These are phyloP conservation scores for Musca vetustissima DNA, from an alignment of 1,140 invertebrate genomes.

Conservation along the genomic window DNA sequence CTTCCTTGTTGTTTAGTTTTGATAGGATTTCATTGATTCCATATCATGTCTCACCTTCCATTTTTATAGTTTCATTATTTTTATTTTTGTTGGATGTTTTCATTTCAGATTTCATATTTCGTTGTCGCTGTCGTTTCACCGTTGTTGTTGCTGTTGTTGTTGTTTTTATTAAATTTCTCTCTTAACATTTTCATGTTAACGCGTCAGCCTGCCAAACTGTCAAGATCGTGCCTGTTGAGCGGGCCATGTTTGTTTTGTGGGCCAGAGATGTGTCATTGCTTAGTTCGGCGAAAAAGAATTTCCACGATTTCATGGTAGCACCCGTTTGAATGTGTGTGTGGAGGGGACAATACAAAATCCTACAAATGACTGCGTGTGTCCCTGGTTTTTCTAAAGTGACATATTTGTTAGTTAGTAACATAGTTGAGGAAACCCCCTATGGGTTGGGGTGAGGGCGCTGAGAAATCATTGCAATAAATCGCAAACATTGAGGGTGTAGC, in stretches of 20 bases:
- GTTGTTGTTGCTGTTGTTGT: not conserved
- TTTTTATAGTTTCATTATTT: not conserved
- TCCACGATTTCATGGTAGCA: not conserved
- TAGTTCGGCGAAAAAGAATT: not conserved
- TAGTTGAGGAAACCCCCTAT: too few species aligned
- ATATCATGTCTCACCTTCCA: too few species aligned
- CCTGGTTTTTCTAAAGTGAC: slow-evolving; percentile 19
- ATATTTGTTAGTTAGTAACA: slow-evolving; percentile 1
- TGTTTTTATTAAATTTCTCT: slow-evolving; percentile 18
- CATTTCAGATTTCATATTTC: not conserved
- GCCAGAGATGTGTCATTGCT: not conserved
- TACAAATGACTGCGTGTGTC: slow-evolving; percentile 20
- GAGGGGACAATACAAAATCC: not conserved
- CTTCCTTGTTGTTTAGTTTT: too few species aligned
- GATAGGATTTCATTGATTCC: too few species aligned
- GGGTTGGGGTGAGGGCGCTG: too few species aligned
- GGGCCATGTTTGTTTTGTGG: slow-evolving; percentile 1
- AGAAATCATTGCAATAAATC: too few species aligned
- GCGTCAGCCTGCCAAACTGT: slow-evolving; percentile 22
- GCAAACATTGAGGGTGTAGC: too few species aligned
- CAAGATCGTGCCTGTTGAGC: slow-evolving; percentile 20
- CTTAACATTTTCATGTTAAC: slow-evolving; percentile 20
- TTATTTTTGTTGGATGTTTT: not conserved
- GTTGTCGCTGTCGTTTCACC: not conserved
- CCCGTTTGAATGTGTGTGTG: not conserved